phyloP scores from a whole-genome alignment of 2,888 invertebrate genomes.

The Scelioninae gen. 1 region DNA sequence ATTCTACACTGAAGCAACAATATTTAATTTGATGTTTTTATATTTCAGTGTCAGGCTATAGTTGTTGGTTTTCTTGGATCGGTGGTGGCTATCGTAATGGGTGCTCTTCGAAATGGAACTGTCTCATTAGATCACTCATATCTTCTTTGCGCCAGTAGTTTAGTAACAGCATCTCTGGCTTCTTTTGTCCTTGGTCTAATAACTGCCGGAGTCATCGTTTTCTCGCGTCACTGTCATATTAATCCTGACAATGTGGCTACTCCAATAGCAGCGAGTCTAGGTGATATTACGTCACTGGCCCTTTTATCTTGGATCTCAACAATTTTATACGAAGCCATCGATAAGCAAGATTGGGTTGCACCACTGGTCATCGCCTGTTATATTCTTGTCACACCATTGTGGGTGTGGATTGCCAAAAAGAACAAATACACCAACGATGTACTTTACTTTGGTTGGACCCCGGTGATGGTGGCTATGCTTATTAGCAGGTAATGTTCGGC shows the following conservation, averaged over 20 bases:
- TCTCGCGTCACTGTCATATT: slow-evolving; percentile 88
- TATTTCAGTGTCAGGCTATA: slow-evolving; percentile 88
- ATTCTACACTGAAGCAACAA: too few species aligned
- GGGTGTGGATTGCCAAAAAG: slow-evolving; percentile 89
- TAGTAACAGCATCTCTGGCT: slow-evolving; percentile 91
- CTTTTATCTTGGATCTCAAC: slow-evolving; percentile 87
- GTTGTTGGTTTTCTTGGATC: slow-evolving; percentile 90
- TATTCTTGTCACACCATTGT: slow-evolving; percentile 88
- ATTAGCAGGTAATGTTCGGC: slow-evolving; percentile 87
- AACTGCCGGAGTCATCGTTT: slow-evolving; percentile 89
- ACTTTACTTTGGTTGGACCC: slow-evolving; percentile 90
- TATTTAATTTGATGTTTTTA: background rate
- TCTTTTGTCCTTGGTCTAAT: slow-evolving; percentile 89
- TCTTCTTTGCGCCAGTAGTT: slow-evolving; percentile 89
- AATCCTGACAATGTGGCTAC: slow-evolving; percentile 93
- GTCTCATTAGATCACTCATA: slow-evolving; percentile 89
- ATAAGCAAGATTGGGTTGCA: slow-evolving; percentile 88
- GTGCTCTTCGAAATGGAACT: slow-evolving; percentile 87
- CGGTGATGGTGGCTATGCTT: slow-evolving; percentile 92
- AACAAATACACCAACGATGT: slow-evolving; percentile 90
- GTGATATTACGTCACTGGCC: slow-evolving; percentile 90
- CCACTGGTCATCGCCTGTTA: slow-evolving; percentile 88
- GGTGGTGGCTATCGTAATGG: slow-evolving; percentile 89
- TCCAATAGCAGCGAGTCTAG: slow-evolving; percentile 92
- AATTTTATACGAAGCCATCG: slow-evolving; percentile 86